Evolutionary conservation across 2,113 vertebrate species (phyloP).

Genomic region (Phyllopteryx taeniolatus): DNA sequence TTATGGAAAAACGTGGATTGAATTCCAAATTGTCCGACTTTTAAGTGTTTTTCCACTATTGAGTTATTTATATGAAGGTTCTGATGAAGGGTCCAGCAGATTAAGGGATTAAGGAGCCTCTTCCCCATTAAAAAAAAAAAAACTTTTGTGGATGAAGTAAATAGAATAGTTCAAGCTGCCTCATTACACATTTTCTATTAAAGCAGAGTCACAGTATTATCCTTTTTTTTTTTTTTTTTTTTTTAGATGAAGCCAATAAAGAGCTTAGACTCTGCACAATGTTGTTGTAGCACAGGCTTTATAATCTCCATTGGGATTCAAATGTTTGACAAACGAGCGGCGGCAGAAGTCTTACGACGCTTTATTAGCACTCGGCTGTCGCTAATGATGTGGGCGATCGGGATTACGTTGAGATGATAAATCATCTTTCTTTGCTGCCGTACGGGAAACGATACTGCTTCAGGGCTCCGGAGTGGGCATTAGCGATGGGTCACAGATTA

Average conservation of each 20-base stretch:
- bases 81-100: not conserved
- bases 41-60: not conserved
- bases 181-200: slow-evolving; percentile 1
- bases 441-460: slow-evolving; percentile 40
- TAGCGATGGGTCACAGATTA: slow-evolving; percentile 31
- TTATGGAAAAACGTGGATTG: not conserved
- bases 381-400: slow-evolving; percentile 70
- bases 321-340: slow-evolving; percentile 64
- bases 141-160: not conserved
- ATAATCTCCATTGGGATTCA: slow-evolving; percentile 38
- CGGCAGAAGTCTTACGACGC: slow-evolving; percentile 56
- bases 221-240: slow-evolving; percentile 1
- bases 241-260: slow-evolving; percentile 23
- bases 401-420: slow-evolving; percentile 62
- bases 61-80: not conserved
- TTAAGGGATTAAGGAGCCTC: not conserved
- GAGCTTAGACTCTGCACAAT: not conserved
- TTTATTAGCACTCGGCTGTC: slow-evolving; percentile 67
- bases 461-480: slow-evolving; percentile 31
- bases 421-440: slow-evolving; percentile 54
- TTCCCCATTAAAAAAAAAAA: not conserved
- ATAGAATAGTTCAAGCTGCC: not conserved
- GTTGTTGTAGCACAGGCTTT: not conserved
- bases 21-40: not conserved
- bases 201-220: not conserved